These are phyloP conservation scores for Sinopyrophorus schimmeli DNA, from an alignment of 2,888 invertebrate genomes.

Conservation along the genomic window DNA sequence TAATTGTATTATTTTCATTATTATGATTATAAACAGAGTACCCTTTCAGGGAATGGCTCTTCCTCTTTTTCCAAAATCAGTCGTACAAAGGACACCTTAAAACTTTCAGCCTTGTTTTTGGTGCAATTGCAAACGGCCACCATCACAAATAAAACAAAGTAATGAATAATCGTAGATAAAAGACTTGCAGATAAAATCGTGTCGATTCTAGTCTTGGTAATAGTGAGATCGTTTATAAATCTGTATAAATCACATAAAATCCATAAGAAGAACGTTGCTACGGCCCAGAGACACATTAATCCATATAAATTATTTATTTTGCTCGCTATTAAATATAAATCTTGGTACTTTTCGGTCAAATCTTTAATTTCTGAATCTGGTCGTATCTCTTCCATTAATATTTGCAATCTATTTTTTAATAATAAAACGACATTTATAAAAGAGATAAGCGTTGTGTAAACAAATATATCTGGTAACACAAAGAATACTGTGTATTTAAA, in stretches of 20 bases:
- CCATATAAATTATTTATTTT: constrained; percentile 8
- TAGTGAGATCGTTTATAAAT: constrained; percentile 4
- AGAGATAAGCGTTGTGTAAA: constrained; percentile 2
- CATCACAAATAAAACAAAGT: background rate
- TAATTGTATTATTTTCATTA: background rate
- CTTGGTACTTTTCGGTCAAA: background rate
- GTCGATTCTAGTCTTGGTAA: background rate
- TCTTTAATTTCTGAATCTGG: background rate
- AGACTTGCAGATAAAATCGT: constrained; percentile 2
- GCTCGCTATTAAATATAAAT: background rate
- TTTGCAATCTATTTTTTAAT: background rate
- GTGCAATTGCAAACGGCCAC: constrained; percentile 5
- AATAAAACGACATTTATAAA: background rate
- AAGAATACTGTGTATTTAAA: constrained; percentile 9
- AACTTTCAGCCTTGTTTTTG: background rate
- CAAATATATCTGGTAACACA: constrained; percentile 3
- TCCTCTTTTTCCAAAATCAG: background rate
- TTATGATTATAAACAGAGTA: no score
- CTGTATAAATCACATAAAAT: constrained; percentile 10
- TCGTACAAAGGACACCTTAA: constrained; percentile 1
- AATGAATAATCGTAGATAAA: constrained; percentile 2
- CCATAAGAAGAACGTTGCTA: constrained; percentile 7
- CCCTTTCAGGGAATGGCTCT: background rate
- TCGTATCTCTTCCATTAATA: background rate
- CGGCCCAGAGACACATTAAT: constrained; percentile 3